phyloP scores from a whole-genome alignment of 2,888 invertebrate genomes.

The Heteromurus nitidus region DNA sequence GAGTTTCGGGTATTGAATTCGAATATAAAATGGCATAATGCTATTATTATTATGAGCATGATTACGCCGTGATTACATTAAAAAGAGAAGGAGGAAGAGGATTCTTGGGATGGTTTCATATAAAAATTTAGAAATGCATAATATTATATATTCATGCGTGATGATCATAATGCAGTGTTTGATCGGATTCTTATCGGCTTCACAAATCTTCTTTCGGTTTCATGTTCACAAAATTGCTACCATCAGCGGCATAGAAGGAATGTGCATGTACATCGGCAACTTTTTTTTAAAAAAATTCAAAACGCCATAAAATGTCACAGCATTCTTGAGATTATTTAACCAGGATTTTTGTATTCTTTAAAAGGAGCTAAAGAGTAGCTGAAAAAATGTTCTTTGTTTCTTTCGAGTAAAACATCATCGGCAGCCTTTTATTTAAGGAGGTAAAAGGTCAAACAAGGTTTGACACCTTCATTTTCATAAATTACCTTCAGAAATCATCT shows the following conservation, averaged over 20 bases:
- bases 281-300: too few relatives aligned
- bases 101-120: not conserved
- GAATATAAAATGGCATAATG: constrained; percentile 1
- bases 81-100: not conserved
- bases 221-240: too few relatives aligned
- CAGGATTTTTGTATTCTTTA: too few relatives aligned
- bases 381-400: constrained; percentile 3
- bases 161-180: too few relatives aligned
- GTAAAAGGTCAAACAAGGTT: not conserved
- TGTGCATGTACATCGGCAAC: constrained; percentile 10
- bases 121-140: too few relatives aligned
- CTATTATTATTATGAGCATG: constrained; percentile 20
- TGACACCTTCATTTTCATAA: not conserved
- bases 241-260: too few relatives aligned
- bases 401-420: not conserved
- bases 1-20: not conserved
- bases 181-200: too few relatives aligned
- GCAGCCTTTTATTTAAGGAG: not conserved
- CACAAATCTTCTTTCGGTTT: too few relatives aligned
- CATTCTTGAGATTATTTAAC: constrained; percentile 31
- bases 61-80: not conserved
- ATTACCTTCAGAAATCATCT: too few relatives aligned
- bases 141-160: too few relatives aligned
- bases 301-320: constrained; percentile 39
- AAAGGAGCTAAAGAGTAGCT: not conserved